Conservation (phyloP, 2,797 vertebrate genomes). For the Poecilia wingei region DNA sequence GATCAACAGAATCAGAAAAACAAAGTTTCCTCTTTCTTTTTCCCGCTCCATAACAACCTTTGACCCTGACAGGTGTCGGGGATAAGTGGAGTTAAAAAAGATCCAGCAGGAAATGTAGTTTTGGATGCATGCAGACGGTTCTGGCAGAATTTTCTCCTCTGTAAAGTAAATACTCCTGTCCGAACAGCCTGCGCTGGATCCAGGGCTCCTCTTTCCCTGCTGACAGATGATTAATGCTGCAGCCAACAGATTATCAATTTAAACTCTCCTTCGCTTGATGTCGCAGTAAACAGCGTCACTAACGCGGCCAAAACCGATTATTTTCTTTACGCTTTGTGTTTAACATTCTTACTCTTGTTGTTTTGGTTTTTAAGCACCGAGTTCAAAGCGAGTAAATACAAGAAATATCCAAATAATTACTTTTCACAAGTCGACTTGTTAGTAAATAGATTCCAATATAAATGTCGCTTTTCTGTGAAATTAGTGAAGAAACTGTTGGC, state of each 20-base stretch:
- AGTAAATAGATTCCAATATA: not conserved
- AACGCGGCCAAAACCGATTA: constrained; percentile 13
- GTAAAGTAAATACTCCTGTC: constrained; percentile 73
- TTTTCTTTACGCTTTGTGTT: constrained; percentile 5
- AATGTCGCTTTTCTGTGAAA: not conserved
- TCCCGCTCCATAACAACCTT: constrained; percentile 14
- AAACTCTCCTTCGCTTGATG: constrained; percentile 26
- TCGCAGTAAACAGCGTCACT: constrained; percentile 5
- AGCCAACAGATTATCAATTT: constrained; percentile 27
- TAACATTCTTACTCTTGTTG: not conserved
- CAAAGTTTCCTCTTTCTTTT: constrained; percentile 2
- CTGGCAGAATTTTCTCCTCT: constrained; percentile 45
- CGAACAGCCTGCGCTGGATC: constrained; percentile 39
- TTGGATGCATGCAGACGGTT: constrained; percentile 37
- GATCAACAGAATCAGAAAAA: not conserved
- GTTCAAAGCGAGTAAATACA: not conserved
- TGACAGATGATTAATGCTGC: constrained; percentile 39
- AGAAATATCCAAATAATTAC: not conserved
- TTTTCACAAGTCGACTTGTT: not conserved
- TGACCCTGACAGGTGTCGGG: constrained; percentile 34
- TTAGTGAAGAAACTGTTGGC: not conserved
- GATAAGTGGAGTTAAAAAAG: constrained; percentile 31
- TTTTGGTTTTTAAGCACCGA: not conserved
- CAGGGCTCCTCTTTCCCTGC: constrained; percentile 43
- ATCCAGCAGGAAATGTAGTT: constrained; percentile 31